A percentile compares a stretch with the other conserved stretches of the same genome.
Conservation (phyloP, 2,888 invertebrate genomes). For the Hylaea fasciaria region DNA sequence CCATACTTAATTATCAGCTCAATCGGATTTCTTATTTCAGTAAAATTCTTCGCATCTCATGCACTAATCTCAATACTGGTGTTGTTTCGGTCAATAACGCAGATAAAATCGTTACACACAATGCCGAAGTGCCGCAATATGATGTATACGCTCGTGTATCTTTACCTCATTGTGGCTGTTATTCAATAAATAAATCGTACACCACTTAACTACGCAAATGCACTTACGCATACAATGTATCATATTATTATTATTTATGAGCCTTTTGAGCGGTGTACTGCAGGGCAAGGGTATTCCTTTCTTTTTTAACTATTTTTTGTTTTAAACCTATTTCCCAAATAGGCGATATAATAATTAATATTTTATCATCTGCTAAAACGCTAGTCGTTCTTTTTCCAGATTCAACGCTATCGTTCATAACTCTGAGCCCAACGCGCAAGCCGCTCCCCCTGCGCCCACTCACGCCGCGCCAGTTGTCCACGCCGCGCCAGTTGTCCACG, state of each 20-base stretch:
- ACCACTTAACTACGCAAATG: conserved; percentile 35
- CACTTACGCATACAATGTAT: conserved; percentile 13
- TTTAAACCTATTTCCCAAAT: no score
- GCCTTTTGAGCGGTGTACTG: no score
- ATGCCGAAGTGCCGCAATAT: conserved; percentile 48
- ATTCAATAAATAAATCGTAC: conserved; percentile 41
- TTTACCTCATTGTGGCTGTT: conserved; percentile 46
- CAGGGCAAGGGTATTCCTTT: no score
- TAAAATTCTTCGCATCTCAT: conserved; percentile 11
- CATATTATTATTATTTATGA: no score
- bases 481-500: conserved; percentile 43
- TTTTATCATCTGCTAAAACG: no score
- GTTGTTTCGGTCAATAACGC: conserved; percentile 73
- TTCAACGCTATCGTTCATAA: conserved; percentile 79
- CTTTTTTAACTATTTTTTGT: no score
- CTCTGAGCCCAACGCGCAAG: conserved; percentile 67
- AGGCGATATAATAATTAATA: no score
- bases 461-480: conserved; percentile 29
- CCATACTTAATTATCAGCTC: no score
- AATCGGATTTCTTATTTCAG: conserved; percentile 6
- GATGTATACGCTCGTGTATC: conserved; percentile 42
- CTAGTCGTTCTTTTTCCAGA: conserved; percentile 62
- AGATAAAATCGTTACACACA: conserved; percentile 64
- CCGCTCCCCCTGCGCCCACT: conserved; percentile 55
- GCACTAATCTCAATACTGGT: conserved; percentile 48